Percentiles rank a stretch among this genome's conserved stretches.
Conservation (phyloP, 1,140 invertebrate species). For the Apolygus lucorum region DNA sequence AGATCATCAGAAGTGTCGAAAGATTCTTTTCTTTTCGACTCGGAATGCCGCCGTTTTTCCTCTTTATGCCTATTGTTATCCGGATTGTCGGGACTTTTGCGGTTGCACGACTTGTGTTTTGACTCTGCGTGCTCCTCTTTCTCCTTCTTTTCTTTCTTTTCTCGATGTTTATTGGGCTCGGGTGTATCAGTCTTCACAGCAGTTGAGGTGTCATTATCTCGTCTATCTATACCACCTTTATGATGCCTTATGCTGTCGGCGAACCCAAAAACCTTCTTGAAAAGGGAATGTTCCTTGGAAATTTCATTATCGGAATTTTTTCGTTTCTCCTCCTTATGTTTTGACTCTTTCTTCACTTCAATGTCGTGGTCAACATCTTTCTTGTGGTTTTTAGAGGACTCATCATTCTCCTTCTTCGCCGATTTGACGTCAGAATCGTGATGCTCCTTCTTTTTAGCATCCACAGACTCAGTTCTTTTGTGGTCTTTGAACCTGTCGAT, state of each 20-base stretch:
- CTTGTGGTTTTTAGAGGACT: background rate
- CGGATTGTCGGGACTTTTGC: constrained; percentile 28
- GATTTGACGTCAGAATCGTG: background rate
- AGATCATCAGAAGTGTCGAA: constrained; percentile 33
- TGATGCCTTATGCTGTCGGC: constrained; percentile 23
- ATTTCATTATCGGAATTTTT: constrained; percentile 30
- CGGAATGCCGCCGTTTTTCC: constrained; percentile 28
- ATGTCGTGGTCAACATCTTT: constrained; percentile 22
- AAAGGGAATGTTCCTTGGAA: constrained; percentile 27
- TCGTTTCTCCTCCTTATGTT: constrained; percentile 28
- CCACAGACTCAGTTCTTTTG: background rate
- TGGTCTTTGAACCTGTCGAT: constrained; percentile 21
- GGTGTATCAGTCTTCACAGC: constrained; percentile 19
- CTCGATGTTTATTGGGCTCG: constrained; percentile 21
- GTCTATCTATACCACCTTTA: background rate
- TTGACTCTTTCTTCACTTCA: constrained; percentile 24
- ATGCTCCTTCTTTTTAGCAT: constrained; percentile 9
- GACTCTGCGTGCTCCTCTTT: constrained; percentile 24
- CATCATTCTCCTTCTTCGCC: background rate
- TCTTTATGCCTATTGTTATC: constrained; percentile 23
- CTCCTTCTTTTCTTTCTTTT: constrained; percentile 25
- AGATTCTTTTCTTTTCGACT: constrained; percentile 26
- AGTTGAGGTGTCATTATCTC: constrained; percentile 9
- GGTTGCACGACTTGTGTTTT: constrained; percentile 16
- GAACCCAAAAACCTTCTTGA: constrained; percentile 30